Percentiles rank a stretch among this genome's conserved stretches.
Conservation (phyloP, 2,797 vertebrate species). For the Gouania willdenowi region DNA sequence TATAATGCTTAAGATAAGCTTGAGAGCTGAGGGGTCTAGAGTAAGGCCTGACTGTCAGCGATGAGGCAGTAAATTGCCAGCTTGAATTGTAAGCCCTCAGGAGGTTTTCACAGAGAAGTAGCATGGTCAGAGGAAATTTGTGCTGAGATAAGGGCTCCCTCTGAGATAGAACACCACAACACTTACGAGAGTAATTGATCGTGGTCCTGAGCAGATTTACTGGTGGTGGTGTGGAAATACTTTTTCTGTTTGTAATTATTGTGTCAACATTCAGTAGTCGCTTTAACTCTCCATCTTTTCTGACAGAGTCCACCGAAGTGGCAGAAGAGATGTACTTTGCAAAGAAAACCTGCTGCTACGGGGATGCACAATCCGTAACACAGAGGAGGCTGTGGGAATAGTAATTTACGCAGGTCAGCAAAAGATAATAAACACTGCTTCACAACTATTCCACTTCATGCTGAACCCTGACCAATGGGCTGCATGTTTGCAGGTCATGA, state of each 20-base stretch:
- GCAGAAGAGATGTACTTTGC: constrained; percentile 85
- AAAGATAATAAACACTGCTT: neutral
- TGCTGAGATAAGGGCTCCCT: constrained; percentile 49
- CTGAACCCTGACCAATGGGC: constrained; percentile 8
- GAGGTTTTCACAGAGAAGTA: constrained; percentile 3
- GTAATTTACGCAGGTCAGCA: constrained; percentile 91
- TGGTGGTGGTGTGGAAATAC: neutral
- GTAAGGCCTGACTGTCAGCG: constrained; percentile 19
- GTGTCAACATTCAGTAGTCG: neutral
- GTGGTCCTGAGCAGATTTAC: constrained; percentile 24
- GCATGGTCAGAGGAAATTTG: constrained; percentile 34
- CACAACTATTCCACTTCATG: too few species aligned
- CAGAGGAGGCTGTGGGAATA: constrained; percentile 92
- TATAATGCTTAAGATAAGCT: neutral
- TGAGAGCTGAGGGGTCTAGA: constrained; percentile 4
- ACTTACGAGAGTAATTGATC: constrained; percentile 45
- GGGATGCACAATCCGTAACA: constrained; percentile 95
- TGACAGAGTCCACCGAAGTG: constrained; percentile 74
- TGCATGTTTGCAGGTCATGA: constrained; percentile 85
- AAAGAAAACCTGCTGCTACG: constrained; percentile 94
- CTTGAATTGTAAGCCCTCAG: constrained; percentile 15
- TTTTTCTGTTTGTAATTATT: constrained; percentile 6
- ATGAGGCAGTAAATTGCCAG: constrained; percentile 18
- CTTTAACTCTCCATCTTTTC: neutral
- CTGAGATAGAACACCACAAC: constrained; percentile 10